Evolutionary conservation across 2,113 vertebrate genomes (phyloP).

Genomic region (Opisthocomus hoazin): DNA sequence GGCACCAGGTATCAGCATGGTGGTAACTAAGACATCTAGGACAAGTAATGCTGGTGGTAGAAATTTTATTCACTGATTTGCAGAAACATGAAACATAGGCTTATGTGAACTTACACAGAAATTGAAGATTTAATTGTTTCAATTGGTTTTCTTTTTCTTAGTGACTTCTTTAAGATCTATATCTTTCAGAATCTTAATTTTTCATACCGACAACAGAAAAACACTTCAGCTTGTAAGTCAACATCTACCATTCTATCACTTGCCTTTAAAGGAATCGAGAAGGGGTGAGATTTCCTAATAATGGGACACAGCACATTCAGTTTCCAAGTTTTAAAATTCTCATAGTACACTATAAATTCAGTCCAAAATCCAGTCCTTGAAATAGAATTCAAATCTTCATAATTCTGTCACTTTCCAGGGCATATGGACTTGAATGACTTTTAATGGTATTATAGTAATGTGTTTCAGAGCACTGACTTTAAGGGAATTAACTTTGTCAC

Average conservation of each 20-base stretch:
- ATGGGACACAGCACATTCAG: not conserved
- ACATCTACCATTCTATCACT: not conserved
- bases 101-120: not conserved
- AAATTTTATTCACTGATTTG: not conserved
- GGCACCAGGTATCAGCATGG: not conserved
- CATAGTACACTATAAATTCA: not conserved
- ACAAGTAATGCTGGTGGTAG: not conserved
- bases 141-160: not conserved
- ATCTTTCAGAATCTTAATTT: not conserved
- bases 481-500: conserved; percentile 32
- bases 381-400: not conserved
- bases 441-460: not conserved
- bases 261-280: not conserved
- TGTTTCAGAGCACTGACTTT: not conserved
- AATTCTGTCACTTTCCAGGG: not conserved
- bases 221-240: not conserved
- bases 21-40: not conserved
- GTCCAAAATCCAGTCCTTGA: not conserved
- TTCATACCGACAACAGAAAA: not conserved
- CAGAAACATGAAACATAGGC: not conserved
- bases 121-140: not conserved
- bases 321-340: not conserved
- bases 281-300: not conserved
- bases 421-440: not conserved
- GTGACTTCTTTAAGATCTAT: not conserved